Conservation (phyloP, 2,113 vertebrate genomes). For the Tragelaphus buxtoni region DNA sequence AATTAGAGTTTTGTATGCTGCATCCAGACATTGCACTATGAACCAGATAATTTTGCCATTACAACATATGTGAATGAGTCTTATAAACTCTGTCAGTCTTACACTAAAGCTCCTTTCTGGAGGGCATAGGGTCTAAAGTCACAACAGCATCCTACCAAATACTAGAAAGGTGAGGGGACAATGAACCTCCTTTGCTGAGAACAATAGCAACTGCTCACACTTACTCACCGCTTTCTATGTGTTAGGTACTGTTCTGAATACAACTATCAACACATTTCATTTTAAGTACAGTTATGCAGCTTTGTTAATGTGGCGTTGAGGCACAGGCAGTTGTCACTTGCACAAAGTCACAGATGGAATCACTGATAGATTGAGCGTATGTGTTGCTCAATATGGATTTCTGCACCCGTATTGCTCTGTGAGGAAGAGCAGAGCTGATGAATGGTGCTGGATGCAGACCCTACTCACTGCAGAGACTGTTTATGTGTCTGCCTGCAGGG, state of each 20-base stretch:
- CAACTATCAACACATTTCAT: not conserved
- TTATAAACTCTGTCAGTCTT: not conserved
- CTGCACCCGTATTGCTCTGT: not conserved
- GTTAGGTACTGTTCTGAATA: not conserved
- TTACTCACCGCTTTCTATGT: not conserved
- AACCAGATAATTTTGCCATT: not conserved
- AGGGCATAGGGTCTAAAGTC: not conserved
- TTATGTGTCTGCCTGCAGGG: not conserved
- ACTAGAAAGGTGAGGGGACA: not conserved
- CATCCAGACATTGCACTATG: not conserved
- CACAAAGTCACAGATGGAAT: not conserved
- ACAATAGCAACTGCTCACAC: not conserved
- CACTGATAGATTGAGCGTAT: too few relatives aligned
- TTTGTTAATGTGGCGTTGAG: not conserved
- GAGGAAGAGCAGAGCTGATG: not conserved
- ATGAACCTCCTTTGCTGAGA: not conserved
- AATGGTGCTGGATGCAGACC: not conserved
- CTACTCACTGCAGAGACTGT: rapidly evolving
- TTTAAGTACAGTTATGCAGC: too few relatives aligned
- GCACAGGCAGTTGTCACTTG: not conserved
- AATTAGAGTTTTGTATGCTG: not conserved
- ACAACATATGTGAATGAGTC: not conserved
- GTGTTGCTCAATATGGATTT: not conserved
- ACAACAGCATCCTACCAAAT: not conserved
- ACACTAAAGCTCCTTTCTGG: not conserved